Conservation (phyloP, 2,797 vertebrate genomes). For the Falco berigora region DNA sequence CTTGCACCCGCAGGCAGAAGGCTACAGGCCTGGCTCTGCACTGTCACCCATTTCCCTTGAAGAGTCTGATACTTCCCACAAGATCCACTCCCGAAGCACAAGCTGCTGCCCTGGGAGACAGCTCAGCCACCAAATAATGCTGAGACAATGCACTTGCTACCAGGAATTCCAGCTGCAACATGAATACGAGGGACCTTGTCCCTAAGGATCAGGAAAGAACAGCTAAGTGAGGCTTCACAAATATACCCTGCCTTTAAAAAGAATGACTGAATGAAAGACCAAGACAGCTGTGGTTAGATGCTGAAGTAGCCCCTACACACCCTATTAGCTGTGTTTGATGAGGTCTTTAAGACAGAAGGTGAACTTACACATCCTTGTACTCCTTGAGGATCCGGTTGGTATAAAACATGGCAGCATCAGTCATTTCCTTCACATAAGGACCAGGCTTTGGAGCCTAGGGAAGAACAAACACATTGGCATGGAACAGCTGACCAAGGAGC, state of each 20-base stretch:
- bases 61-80: neutral
- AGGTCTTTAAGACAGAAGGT: neutral
- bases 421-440: constrained; percentile 95
- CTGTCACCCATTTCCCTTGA: neutral
- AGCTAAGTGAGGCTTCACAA: neutral
- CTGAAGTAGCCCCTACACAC: neutral
- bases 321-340: neutral
- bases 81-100: neutral
- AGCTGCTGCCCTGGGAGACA: neutral
- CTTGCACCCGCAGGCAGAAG: neutral
- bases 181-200: neutral
- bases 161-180: neutral
- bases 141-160: neutral
- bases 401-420: constrained; percentile 94
- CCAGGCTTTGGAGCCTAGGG: constrained; percentile 86
- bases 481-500: neutral
- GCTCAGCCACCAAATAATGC: neutral
- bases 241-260: neutral
- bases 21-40: neutral
- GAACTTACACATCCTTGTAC: constrained; percentile 89
- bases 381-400: constrained; percentile 97
- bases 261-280: neutral
- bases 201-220: neutral
- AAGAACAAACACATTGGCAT: neutral
- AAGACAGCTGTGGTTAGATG: neutral